Base-by-base conservation (phyloP, 2,888 invertebrate genomes). In the Lepidochrysops patricia region DNA sequence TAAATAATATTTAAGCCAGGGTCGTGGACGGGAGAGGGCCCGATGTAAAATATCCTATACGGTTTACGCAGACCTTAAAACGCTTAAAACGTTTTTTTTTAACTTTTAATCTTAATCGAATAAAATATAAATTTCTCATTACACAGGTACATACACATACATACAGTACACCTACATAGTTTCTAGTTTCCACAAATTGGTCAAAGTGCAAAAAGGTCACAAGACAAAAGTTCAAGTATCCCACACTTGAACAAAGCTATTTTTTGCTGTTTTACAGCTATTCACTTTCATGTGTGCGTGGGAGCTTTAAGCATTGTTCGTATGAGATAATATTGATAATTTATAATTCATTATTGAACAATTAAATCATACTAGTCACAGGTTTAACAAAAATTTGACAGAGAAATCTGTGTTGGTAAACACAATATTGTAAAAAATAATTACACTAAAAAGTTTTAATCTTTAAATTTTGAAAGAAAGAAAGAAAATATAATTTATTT, bases 201-300 rank as follows among this genome's bases (percentile, higher is more conserved):
- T 19, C 19, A 23, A n/a, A n/a, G 19, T 23, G 19, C 15, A 43
- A 43, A 43, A 43, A 43, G 43, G 19, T 43, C 43, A 13, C 23
- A 43, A 43, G 19, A 43, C 43, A n/a, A 26, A 27, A 27, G 52
- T 27, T 52, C 27, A 26, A 52, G 19, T 19, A 32, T 54, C 54
- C 23, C 54, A 54, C 54, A 54, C 32, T 32, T 29, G 54, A 54
- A 54, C 54, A 54, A 54, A 29, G 19, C 54, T 0, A 29, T 15
- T 54, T n/a, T 54, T 54, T 32, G 32, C 32, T 9, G 54, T 29
- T 29, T 26, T 32, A 54, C 13, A 19, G 32, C 15, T 54, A 54
- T 12, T 32, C 54, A 54, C 54, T 54, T 54, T 54, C 54, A n/a
- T 54, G 6, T 7, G 27, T 27, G 52, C 29, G 54, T 54, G 54